A percentile compares a stretch with the other conserved stretches of the same genome.
Conservation (phyloP, 2,797 vertebrate genomes). For the Coluber constrictor region DNA sequence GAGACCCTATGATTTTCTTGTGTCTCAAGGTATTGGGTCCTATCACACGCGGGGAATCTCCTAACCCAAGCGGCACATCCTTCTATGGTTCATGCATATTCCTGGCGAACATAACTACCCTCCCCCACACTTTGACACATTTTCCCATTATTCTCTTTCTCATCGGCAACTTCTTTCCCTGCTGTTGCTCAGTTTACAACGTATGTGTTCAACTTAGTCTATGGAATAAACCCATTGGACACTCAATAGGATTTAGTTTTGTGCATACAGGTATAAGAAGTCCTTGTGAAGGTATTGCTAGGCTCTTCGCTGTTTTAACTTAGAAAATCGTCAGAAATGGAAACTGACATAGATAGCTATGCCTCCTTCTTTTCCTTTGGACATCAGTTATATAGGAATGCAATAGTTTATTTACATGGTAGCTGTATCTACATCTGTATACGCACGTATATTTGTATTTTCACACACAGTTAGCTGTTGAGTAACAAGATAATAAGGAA, state of each 20-base stretch:
- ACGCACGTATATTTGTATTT: neutral
- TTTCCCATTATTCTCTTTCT: neutral
- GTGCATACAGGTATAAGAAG: neutral
- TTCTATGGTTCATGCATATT: neutral
- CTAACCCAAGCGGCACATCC: neutral
- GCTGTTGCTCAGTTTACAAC: neutral
- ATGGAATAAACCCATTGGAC: neutral
- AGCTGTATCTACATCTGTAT: neutral
- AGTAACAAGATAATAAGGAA: neutral
- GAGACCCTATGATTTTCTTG: neutral
- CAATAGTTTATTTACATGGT: neutral
- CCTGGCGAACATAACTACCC: neutral
- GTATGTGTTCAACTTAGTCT: neutral
- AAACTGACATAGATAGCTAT: neutral
- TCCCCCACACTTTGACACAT: too few relatives aligned
- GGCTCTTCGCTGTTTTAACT: neutral
- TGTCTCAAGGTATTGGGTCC: neutral
- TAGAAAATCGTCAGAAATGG: neutral
- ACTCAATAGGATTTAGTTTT: neutral
- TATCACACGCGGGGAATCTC: neutral
- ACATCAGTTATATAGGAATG: neutral
- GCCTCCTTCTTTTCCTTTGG: neutral
- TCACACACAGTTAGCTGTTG: neutral
- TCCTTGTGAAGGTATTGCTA: neutral
- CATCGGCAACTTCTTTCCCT: neutral